Evolutionary conservation across 1,140 invertebrate species (phyloP).

Genomic region (Drosophila sproati): DNA sequence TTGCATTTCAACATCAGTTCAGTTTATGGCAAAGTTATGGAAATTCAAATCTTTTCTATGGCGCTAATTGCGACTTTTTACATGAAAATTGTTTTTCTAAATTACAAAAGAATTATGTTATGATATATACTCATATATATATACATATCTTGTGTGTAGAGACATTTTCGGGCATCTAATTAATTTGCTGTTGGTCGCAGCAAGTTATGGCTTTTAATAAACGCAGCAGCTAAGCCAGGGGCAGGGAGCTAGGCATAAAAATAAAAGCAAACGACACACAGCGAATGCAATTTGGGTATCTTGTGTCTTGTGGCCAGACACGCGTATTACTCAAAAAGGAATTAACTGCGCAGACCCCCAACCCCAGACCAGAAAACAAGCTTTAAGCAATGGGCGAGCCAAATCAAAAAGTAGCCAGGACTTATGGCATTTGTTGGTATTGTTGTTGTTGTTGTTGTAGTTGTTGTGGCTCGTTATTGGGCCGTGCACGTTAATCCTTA

Average conservation of each 20-base stretch:
- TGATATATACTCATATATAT: not conserved
- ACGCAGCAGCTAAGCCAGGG: slow-evolving; percentile 40
- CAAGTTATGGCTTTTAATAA: slow-evolving; percentile 70
- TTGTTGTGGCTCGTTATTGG: slow-evolving; percentile 45
- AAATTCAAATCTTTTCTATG: too few relatives aligned
- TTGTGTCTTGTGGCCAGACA: slow-evolving; percentile 55
- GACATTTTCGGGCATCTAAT: slow-evolving; percentile 23
- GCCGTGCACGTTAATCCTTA: slow-evolving; percentile 73
- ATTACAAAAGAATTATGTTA: not conserved
- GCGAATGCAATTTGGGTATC: slow-evolving; percentile 70
- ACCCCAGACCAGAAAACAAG: not conserved
- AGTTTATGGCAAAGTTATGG: too few relatives aligned
- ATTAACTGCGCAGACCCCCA: slow-evolving; percentile 60
- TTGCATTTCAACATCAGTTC: too few relatives aligned
- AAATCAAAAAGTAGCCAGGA: slow-evolving; percentile 66
- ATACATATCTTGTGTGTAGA: not conserved
- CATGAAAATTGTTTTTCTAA: not conserved
- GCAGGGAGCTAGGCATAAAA: slow-evolving; percentile 51
- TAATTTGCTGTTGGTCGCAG: slow-evolving; percentile 29
- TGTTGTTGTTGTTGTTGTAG: slow-evolving; percentile 25
- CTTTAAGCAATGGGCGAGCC: slow-evolving; percentile 32
- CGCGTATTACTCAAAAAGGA: slow-evolving; percentile 82
- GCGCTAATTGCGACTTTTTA: too few relatives aligned
- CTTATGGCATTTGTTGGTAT: slow-evolving; percentile 54
- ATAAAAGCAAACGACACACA: slow-evolving; percentile 50